Evolutionary conservation across 2,888 invertebrate genomes (phyloP), one percentile per base, ranked within the genome.

Genomic region (Idaea dimidiata): DNA sequence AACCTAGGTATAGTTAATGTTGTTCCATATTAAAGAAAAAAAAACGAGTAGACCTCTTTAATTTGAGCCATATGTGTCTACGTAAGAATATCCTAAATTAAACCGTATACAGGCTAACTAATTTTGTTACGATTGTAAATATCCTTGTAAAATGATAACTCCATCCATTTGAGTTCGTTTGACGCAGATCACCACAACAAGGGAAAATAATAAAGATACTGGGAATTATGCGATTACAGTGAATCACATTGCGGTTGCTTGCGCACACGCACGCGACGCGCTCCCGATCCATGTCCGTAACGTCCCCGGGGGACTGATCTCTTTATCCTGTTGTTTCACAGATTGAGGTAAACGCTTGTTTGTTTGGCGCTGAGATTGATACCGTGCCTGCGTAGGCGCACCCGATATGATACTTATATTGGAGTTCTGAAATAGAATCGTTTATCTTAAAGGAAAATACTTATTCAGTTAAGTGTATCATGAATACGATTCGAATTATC

Each of bases 241-340:
- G 59, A 59, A 58, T 53, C 59, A 59, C 17, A 32, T 53, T 54
- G 54, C 54, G 54, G 54, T 54, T 54, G 54, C 5, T 54, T 54
- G 54, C 54, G 54, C 17, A 17, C 16, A 8, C 54, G 54, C 54
- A 8, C 54, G 54, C 53, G 24, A 24, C 24, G 24, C 24, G 24
- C 24, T 24, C 24, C 24, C 24, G 24, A 24, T 5, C 5, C 24
- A 5, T 24, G 1, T 6, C 43, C 43, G 10, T 6, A 8, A 8
- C 43, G 43, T 8, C 14, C 14, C 14, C 10, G 10, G 43, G 8
- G 14, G 43, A 43, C 43, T 14, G 14, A 43, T 43, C 43, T 43
- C 56, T 61, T 63, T 66, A 63, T 66, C 66, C 66, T 66, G 66
- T 63, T 65, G 10, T 61, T 59, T 57, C 17, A 31, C 32, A 10